Percentiles rank a stretch among this genome's conserved stretches.
Evolutionary conservation across 2,888 invertebrate species (phyloP).

Genomic region (Drosophila conformis): DNA sequence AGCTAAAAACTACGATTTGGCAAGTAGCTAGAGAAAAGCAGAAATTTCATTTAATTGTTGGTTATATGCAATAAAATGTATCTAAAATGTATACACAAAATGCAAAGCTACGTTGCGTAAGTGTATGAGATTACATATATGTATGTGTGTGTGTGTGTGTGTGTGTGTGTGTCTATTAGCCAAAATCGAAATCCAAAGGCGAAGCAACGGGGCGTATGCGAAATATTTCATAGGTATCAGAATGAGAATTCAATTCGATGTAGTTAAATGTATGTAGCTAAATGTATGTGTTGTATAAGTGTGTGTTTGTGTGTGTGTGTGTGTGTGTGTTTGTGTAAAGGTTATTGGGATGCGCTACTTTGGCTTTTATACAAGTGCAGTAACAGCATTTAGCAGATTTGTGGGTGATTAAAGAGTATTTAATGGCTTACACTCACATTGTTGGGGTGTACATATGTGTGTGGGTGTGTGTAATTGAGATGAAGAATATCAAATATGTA

Average conservation of each 20-base stretch:
- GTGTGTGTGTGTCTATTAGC: conserved; percentile 11
- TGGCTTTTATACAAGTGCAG: conserved; percentile 55
- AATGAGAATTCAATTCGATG: conserved; percentile 54
- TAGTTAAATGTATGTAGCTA: conserved; percentile 19
- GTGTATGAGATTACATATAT: conserved; percentile 17
- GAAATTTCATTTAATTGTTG: conserved; percentile 1
- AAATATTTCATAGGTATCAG: conserved; percentile 43
- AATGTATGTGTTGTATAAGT: conserved; percentile 7
- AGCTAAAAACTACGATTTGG: conserved; percentile 50
- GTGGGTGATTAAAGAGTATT: conserved; percentile 37
- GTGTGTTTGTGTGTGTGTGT: conserved; percentile 17
- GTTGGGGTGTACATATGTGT: conserved; percentile 6
- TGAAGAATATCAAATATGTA: conserved; percentile 21
- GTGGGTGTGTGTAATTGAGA: conserved; percentile 13
- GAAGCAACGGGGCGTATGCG: conserved; percentile 70
- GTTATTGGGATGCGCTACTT: conserved; percentile 25
- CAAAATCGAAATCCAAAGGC: conserved; percentile 48
- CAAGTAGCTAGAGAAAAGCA: conserved; percentile 36
- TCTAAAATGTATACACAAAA: conserved; percentile 42
- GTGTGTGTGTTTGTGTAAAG: conserved; percentile 3
- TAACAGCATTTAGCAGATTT: conserved; percentile 49
- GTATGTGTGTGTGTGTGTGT: conserved; percentile 7
- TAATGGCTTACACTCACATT: conserved; percentile 36
- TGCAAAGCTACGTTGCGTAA: conserved; percentile 41
- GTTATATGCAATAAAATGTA: conserved; percentile 15